Base-by-base conservation (phyloP, 2,797 vertebrate genomes). In the Acanthurus tractus region DNA sequence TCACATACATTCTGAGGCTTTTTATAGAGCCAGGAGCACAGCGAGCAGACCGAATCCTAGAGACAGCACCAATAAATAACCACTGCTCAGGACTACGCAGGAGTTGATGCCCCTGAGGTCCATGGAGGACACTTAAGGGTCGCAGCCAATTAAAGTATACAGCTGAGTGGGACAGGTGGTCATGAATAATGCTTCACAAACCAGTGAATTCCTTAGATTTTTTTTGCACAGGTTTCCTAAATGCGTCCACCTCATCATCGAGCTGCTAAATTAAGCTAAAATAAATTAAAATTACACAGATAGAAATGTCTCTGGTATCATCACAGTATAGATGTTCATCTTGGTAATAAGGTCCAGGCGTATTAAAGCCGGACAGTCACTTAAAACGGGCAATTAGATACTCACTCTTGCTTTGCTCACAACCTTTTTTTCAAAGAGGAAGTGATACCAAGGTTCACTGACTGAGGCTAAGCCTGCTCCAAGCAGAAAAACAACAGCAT, bases 21-120 rank as follows among this genome's bases (percentile, higher is more conserved):
- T 81, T 86, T 75, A 88, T 72, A 71, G 25, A 52, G 56, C 29
- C 56, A 5, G 64, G 46, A 48, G 62, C 40, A 63, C 34, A 66
- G 57, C 2, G 4, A 56, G 63, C 57, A 48, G 73, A 53, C 63
- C 69, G 74, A 86, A 71, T 45, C 40, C 82, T 81, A 68, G 46
- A 82, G 78, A 83, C 88, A 88, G 87, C 78, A 82, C 44, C 44
- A 61, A 90, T 91, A 89, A 87, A 89, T 87, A 86, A 79, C 17
- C 44, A 36, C 44, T 4, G 46, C 80, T 88, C 55, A 61, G 63
- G 49, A 84, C 73, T 69, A 65, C 61, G 57, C n/a, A 59, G 75
- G 34, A 67, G 78, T 46, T 57, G 67, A 79, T 77, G 63, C 54
- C 72, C 74, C 56, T 13, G 38, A 8, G 74, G 71, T 73, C 74